Conservation (phyloP, 2,797 vertebrate genomes). For the Hydrophis major region DNA sequence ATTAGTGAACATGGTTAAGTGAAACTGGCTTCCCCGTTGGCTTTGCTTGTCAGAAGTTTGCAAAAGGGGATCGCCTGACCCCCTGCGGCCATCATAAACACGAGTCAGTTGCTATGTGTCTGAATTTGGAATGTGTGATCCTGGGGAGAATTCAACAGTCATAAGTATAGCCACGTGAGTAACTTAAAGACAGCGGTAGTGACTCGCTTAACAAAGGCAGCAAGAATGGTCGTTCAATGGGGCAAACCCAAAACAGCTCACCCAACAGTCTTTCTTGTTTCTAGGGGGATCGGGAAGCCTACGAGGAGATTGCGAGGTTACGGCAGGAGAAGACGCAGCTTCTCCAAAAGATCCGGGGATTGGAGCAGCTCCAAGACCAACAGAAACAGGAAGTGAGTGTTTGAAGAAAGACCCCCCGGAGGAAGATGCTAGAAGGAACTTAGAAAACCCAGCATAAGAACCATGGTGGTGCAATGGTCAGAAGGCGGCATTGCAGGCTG, state of each 20-base stretch:
- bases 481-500: no score
- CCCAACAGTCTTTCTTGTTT: neutral
- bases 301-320: conserved; percentile 89
- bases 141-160: no score
- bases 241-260: no score
- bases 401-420: neutral
- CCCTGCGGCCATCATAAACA: neutral
- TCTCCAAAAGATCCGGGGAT: conserved; percentile 87
- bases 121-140: neutral
- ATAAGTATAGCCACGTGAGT: no score
- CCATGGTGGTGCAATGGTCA: no score
- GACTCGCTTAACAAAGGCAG: no score
- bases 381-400: conserved; percentile 74
- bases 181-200: no score
- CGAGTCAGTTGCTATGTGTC: neutral
- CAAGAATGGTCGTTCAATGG: no score
- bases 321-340: conserved; percentile 86
- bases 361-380: conserved; percentile 79
- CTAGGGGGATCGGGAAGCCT: conserved; percentile 86
- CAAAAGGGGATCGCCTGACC: neutral
- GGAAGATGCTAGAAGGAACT: no score
- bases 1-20: neutral
- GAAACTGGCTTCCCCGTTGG: neutral
- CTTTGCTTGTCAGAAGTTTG: neutral
- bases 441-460: no score